These are phyloP conservation scores for Sphyrna mokarran DNA, from an alignment of 2,113 vertebrate genomes.

Conservation along the genomic window DNA sequence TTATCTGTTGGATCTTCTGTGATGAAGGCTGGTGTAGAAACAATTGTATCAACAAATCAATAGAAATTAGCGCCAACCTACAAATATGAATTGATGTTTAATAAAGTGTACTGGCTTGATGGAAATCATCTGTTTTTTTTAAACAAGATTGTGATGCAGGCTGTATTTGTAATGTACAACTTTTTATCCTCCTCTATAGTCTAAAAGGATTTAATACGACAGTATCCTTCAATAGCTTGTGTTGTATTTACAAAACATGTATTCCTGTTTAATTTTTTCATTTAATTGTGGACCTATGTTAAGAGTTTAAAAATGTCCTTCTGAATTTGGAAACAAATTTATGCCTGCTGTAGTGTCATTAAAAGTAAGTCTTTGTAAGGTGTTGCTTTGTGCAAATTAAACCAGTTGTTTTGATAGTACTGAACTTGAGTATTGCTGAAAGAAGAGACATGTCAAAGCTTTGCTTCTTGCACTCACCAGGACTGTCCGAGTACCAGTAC, in stretches of 20 bases:
- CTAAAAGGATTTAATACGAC: background rate
- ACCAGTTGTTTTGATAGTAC: background rate
- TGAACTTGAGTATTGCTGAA: too few relatives aligned
- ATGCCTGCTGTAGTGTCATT: background rate
- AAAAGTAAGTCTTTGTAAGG: background rate
- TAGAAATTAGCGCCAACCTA: background rate
- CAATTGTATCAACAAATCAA: background rate
- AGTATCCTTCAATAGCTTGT: background rate
- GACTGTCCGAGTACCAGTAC: too few relatives aligned
- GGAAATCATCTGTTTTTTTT: background rate
- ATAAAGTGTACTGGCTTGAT: background rate
- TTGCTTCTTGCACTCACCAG: too few relatives aligned
- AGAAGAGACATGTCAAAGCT: too few relatives aligned
- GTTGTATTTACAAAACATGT: background rate
- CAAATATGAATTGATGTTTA: background rate
- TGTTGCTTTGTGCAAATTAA: background rate
- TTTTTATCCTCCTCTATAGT: background rate
- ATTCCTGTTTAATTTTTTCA: background rate
- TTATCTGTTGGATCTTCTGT: background rate
- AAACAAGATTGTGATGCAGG: background rate
- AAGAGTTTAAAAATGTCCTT: background rate
- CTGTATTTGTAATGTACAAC: background rate
- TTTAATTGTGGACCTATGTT: background rate
- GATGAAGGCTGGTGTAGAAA: background rate
- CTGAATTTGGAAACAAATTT: background rate